Percentiles rank a stretch among this genome's conserved stretches.
Evolutionary conservation across 2,113 vertebrate species (phyloP).

Genomic region (Chaetodon trifascialis): DNA sequence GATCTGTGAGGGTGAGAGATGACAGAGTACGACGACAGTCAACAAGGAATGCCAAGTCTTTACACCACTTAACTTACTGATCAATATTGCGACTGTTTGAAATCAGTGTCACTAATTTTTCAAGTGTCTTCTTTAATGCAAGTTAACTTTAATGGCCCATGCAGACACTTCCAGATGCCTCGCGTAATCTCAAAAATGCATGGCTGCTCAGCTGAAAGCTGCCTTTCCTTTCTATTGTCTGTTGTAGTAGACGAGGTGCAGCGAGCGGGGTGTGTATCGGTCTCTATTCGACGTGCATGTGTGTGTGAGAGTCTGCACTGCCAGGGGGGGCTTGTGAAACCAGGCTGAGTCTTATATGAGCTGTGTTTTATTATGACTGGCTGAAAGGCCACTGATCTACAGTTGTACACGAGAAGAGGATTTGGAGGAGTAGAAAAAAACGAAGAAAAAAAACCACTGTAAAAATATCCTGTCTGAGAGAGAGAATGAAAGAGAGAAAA

Average conservation of each 20-base stretch:
- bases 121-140: conserved; percentile 12
- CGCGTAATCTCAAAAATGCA: conserved; percentile 33
- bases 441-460: conserved; percentile 36
- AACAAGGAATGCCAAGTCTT: conserved; percentile 44
- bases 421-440: conserved; percentile 37
- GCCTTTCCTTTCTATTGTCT: conserved; percentile 29
- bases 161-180: conserved; percentile 16
- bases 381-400: conserved; percentile 72
- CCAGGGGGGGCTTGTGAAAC: conserved; percentile 71
- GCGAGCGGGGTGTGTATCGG: conserved; percentile 35
- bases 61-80: neutral
- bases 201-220: conserved; percentile 33
- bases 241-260: conserved; percentile 26
- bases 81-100: conserved; percentile 44
- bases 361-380: conserved; percentile 79
- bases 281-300: conserved; percentile 6
- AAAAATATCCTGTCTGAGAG: conserved; percentile 75
- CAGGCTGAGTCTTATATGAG: conserved; percentile 65
- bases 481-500: conserved; percentile 47
- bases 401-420: conserved; percentile 55
- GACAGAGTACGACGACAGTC: conserved; percentile 51
- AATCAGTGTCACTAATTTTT: conserved; percentile 16
- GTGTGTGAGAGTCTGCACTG: conserved; percentile 39
- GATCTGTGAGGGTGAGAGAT: conserved; percentile 61
- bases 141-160: conserved; percentile 11